Evolutionary conservation across 2,888 invertebrate genomes (phyloP).

Genomic region (Sarcophaga caerulescens): DNA sequence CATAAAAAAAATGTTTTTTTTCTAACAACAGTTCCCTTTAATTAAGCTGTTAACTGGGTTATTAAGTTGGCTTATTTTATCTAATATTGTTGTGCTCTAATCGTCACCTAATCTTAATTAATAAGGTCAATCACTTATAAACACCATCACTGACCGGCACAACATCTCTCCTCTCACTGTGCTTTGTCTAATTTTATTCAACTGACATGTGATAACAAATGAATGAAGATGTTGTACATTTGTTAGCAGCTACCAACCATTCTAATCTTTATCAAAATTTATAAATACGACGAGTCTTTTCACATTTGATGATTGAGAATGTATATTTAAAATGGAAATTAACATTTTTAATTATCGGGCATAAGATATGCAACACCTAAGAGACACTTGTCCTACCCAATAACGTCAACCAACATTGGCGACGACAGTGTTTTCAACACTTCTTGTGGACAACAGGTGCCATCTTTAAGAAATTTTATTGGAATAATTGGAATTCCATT

Average conservation of each 20-base stretch:
- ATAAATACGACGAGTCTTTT: too few relatives aligned
- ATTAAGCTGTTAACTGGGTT: slow-evolving; percentile 60
- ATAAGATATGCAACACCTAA: slow-evolving; percentile 26
- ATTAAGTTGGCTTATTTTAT: slow-evolving; percentile 33
- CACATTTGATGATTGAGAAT: too few relatives aligned
- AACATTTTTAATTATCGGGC: slow-evolving; percentile 60
- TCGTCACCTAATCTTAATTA: slow-evolving; percentile 67
- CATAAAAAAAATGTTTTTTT: background rate
- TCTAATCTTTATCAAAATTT: background rate
- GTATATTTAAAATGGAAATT: slow-evolving; percentile 20
- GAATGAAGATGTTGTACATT: too few relatives aligned
- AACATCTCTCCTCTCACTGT: slow-evolving; percentile 25
- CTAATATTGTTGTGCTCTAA: slow-evolving; percentile 31
- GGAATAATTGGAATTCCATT: slow-evolving; percentile 20
- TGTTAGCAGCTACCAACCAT: background rate
- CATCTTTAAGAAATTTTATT: background rate
- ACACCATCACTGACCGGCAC: background rate
- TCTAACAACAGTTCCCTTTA: slow-evolving; percentile 33
- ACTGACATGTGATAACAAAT: background rate
- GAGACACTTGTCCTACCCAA: slow-evolving; percentile 6
- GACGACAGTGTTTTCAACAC: slow-evolving; percentile 40
- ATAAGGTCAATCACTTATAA: slow-evolving; percentile 31
- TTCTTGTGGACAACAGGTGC: background rate
- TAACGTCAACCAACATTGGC: background rate
- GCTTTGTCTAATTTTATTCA: background rate